Evolutionary conservation across 2,888 invertebrate species (phyloP), one percentile per base, ranked within the genome.

Genomic region (Pandemis heparana): DNA sequence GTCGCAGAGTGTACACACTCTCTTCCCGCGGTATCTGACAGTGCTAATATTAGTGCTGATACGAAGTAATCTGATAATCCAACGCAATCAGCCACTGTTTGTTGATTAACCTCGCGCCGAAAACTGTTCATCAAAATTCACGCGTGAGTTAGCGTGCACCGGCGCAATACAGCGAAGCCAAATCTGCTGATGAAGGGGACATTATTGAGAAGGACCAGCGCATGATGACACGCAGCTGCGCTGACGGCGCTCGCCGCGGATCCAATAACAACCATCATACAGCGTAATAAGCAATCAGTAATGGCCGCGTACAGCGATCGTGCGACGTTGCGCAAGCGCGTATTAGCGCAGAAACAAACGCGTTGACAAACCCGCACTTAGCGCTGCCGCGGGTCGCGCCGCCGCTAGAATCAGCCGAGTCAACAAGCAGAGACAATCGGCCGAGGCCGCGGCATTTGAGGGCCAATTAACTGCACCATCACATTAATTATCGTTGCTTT

Each of bases 281-380:
- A 23, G 63, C 63, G 14, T 23, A 62, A 43, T 62, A 41, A 63
- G 63, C 63, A 63, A 63, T 48, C 43, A 43, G 41, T 18, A 63
- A 63, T 46, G 63, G 63, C 46, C 46, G 23, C 23, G 10, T 46
- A 46, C 32, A 23, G 4, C 56, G 18, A 62, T 39, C 16, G 41
- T 12, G 12, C 18, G 18, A 39, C 18, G 62, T 63, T 63, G 63
- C 46, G 63, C 63, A 63, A 63, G 23, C 18, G 62, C 10, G 63
- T 41, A 46, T 63, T 46, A 46, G 46, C 63, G 60, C 56, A 59
- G 62, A 63, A 63, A 63, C 63, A 63, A 46, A 60, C n/a, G 38
- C 62, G 62, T 12, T 46, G 63, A 63, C 63, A 63, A 46, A 46
- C 63, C n/a, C 46, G 10, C 63, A 63, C 39, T 41, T 39, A 62